Percentiles rank a stretch among this genome's conserved stretches.
phyloP scores from a whole-genome alignment of 2,888 invertebrate genomes.

The Helicoverpa assulta region DNA sequence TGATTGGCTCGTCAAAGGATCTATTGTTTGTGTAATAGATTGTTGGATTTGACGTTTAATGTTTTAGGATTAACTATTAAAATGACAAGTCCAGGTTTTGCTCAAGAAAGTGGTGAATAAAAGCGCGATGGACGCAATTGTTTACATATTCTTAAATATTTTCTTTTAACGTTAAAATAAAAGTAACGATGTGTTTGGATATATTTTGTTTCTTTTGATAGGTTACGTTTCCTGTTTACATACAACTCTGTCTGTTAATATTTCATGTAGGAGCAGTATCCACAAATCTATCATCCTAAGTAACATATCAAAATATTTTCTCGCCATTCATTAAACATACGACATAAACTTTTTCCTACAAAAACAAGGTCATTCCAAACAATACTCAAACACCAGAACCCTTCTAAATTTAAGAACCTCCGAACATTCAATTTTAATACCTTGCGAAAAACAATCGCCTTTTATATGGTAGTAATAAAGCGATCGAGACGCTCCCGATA shows the following conservation, averaged over 20 bases:
- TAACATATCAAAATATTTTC: not conserved
- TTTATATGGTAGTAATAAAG: conserved; percentile 70
- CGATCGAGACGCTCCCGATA: conserved; percentile 63
- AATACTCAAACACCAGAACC: conserved; percentile 10
- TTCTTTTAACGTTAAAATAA: no score
- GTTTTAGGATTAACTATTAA: conserved; percentile 6
- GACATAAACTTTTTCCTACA: not conserved
- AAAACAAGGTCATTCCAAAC: conserved; percentile 13
- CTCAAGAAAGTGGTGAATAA: not conserved
- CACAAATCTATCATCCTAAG: not conserved
- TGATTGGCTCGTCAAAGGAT: not conserved
- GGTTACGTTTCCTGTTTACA: no score
- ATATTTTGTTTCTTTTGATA: no score
- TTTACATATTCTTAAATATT: no score
- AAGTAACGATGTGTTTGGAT: no score
- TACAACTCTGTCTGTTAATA: not conserved
- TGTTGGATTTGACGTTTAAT: conserved; percentile 1
- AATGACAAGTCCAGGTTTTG: not conserved
- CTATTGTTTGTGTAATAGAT: conserved; percentile 4
- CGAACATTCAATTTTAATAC: conserved; percentile 54
- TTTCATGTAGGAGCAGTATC: not conserved
- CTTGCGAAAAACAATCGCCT: conserved; percentile 57
- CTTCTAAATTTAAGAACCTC: conserved; percentile 21
- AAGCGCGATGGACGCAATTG: no score
- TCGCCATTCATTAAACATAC: not conserved